phyloP scores from a whole-genome alignment of 2,113 vertebrate species.

The Solea solea region DNA sequence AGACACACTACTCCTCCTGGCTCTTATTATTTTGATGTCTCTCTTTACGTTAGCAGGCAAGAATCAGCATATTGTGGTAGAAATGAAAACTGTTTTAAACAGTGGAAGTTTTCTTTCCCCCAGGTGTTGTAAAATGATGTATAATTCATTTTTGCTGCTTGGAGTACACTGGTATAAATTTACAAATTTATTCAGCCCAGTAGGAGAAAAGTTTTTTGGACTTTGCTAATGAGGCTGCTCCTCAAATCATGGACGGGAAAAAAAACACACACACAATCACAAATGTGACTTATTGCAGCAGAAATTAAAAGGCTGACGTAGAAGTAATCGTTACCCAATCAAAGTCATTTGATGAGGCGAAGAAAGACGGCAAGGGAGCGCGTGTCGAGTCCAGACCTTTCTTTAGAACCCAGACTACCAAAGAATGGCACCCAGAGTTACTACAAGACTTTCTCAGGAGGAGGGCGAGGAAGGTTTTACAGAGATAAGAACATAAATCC shows the following conservation, averaged over 20 bases:
- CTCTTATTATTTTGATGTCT: not conserved
- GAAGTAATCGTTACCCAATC: conserved; percentile 32
- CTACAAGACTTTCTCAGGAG: not conserved
- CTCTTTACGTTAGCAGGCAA: not conserved
- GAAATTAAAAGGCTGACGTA: conserved; percentile 4
- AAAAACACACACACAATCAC: conserved; percentile 18
- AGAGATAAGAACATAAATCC: conserved; percentile 19
- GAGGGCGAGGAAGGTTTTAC: not conserved
- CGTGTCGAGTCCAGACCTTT: conserved; percentile 8
- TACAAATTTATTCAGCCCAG: conserved; percentile 5
- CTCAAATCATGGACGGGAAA: conserved; percentile 13
- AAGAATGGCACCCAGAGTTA: conserved; percentile 1
- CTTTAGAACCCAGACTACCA: not conserved
- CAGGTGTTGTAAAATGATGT: not conserved
- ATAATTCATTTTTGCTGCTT: not conserved
- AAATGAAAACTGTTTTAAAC: not conserved
- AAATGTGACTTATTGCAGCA: conserved; percentile 29
- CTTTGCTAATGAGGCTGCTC: conserved; percentile 26
- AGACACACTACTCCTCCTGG: not conserved
- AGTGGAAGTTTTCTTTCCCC: too few species aligned
- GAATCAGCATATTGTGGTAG: not conserved
- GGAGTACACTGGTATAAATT: conserved; percentile 14
- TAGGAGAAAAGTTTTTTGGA: conserved; percentile 12
- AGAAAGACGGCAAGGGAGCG: conserved; percentile 12
- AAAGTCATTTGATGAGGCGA: conserved; percentile 36